A percentile compares a stretch with the other conserved stretches of the same genome.
Evolutionary conservation across 2,888 invertebrate genomes (phyloP).

Genomic region (Catocala fraxini): DNA sequence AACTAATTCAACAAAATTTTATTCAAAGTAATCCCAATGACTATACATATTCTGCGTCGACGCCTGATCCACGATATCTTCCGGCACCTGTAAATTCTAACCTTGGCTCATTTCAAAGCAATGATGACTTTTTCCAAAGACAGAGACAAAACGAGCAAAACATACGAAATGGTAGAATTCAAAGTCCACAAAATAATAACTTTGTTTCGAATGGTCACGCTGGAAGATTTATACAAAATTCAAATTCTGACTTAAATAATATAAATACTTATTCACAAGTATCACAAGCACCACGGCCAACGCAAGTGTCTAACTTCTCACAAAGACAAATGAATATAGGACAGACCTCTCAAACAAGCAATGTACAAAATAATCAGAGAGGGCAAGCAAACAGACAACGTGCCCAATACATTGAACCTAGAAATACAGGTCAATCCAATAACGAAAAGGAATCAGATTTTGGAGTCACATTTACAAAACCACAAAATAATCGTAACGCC

Average conservation of each 20-base stretch:
- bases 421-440: constrained; percentile 54
- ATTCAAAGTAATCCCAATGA: constrained; percentile 63
- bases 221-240: constrained; percentile 53
- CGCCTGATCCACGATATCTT: constrained; percentile 72
- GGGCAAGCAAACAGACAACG: constrained; percentile 57
- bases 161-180: constrained; percentile 53
- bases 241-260: constrained; percentile 42
- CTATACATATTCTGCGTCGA: constrained; percentile 69
- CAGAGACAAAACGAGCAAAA: constrained; percentile 66
- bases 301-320: constrained; percentile 53
- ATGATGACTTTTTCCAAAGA: constrained; percentile 51
- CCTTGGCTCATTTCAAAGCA: constrained; percentile 52
- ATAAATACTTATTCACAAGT: constrained; percentile 44
- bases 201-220: constrained; percentile 61
- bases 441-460: constrained; percentile 58
- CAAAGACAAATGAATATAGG: constrained; percentile 55
- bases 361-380: constrained; percentile 54
- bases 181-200: constrained; percentile 53
- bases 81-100: constrained; percentile 60
- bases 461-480: constrained; percentile 57
- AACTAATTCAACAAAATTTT: constrained; percentile 64
- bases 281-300: constrained; percentile 46
- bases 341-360: constrained; percentile 43
- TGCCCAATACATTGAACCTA: constrained; percentile 59
- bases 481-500: constrained; percentile 57